Conservation (phyloP, 2,113 vertebrate species). For the Dasypus novemcinctus region DNA sequence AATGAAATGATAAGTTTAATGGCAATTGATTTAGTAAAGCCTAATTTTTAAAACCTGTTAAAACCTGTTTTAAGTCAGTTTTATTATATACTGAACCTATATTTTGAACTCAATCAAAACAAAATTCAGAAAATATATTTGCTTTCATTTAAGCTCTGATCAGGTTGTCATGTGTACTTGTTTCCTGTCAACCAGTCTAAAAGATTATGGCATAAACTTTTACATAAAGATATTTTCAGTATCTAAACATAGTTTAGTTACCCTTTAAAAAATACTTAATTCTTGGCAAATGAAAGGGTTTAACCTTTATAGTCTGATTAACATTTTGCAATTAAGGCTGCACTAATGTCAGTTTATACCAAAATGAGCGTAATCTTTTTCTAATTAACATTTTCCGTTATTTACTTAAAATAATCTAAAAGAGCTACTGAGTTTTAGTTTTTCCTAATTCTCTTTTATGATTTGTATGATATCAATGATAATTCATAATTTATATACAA, state of each 20-base stretch:
- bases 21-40: neutral
- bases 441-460: neutral
- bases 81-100: neutral
- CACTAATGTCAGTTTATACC: neutral
- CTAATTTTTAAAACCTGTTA: neutral
- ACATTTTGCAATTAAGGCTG: neutral
- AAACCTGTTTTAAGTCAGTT: neutral
- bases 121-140: conserved; percentile 22
- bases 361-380: neutral
- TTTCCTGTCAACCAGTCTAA: neutral
- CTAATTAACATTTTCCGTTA: neutral
- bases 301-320: neutral
- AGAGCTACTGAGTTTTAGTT: neutral
- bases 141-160: neutral
- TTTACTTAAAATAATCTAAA: neutral
- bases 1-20: neutral
- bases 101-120: neutral
- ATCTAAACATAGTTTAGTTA: neutral
- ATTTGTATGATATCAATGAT: neutral
- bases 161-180: neutral
- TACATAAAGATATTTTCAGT: neutral
- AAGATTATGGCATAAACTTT: neutral
- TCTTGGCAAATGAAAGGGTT: neutral
- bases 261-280: neutral
- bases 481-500: neutral